Base-by-base conservation (phyloP, 2,888 invertebrate genomes). In the Ormyrus thymus region DNA sequence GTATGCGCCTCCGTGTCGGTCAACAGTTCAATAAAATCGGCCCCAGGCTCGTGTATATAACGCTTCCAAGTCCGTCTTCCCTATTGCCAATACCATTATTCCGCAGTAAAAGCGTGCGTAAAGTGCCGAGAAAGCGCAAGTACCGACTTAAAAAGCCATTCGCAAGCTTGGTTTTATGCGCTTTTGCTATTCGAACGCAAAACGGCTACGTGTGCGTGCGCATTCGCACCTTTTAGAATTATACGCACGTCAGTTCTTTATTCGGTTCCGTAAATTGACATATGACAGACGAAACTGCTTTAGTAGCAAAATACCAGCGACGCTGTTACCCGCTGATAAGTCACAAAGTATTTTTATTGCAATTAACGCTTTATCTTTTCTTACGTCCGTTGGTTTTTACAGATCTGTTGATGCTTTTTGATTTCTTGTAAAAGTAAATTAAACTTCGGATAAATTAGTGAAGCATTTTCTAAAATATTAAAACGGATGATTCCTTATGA, bases 1-100 rank as follows among this genome's bases (percentile, higher is more conserved):
- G 46, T 50, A 11, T 29, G 8, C 43, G 58, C 15, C 6, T n/a
- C 0, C 45, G 53, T 53, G 45, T 62, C 69, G 69, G 62, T 69
- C 69, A 76, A 70, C 70, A 50, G 11, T 61, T 56, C 70, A 76
- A 76, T 76, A 76, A 76, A 76, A 76, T 50, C 59, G 62, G 51
- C 29, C 10, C 53, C 13, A 13, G 43, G 46, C n/a, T 50, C 56
- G 13, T 15, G 10, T 71, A 59, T 56, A 58, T 50, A 51, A 43
- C 51, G 56, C 50, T 10, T 50, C 29, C 29, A 61, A 64, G 64
- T 73, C 64, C 64, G 83, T 62, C 48, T 69, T 75, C 75, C 69
- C 82, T 81, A 83, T 83, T 81, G 84, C 70, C 83, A 82, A 85
- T 84, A 83, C 77, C 82, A 85, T 86, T 84, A 86, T 82, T 79